Evolutionary conservation across 2,888 invertebrate species (phyloP).

Genomic region (Horisme vitalbata): DNA sequence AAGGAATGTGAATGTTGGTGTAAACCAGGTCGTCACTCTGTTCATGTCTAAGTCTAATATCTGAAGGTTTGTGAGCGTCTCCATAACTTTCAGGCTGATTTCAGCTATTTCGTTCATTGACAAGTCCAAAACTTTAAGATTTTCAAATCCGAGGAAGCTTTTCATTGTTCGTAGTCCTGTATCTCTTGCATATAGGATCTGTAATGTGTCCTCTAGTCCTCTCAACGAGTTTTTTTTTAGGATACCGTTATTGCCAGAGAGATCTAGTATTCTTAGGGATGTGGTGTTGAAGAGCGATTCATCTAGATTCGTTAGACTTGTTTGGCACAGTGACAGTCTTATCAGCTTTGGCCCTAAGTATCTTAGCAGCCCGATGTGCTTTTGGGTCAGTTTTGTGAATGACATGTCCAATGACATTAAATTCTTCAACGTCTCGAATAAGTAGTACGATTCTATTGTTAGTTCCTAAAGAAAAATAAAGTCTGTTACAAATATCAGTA

Average conservation of each 20-base stretch:
- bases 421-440: slow-evolving; percentile 41
- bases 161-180: slow-evolving; percentile 61
- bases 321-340: slow-evolving; percentile 68
- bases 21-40: slow-evolving; percentile 81
- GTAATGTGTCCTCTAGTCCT: slow-evolving; percentile 64
- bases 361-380: slow-evolving; percentile 41
- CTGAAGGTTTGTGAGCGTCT: slow-evolving; percentile 60
- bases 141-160: slow-evolving; percentile 57
- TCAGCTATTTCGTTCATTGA: slow-evolving; percentile 73
- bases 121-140: slow-evolving; percentile 73
- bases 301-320: slow-evolving; percentile 59
- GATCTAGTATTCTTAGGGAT: slow-evolving; percentile 70
- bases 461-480: slow-evolving; percentile 22
- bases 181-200: slow-evolving; percentile 70
- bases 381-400: slow-evolving; percentile 44
- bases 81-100: slow-evolving; percentile 51
- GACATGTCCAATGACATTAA: slow-evolving; percentile 62
- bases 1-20: slow-evolving; percentile 59
- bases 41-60: slow-evolving; percentile 80
- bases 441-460: slow-evolving; percentile 33
- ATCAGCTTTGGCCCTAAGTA: slow-evolving; percentile 44
- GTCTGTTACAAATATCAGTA: too few species aligned
- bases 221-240: slow-evolving; percentile 53
- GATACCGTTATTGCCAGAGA: slow-evolving; percentile 79
- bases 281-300: slow-evolving; percentile 65